Evolutionary conservation across 1,140 invertebrate species (phyloP).

Genomic region (Portunus trituberculatus): DNA sequence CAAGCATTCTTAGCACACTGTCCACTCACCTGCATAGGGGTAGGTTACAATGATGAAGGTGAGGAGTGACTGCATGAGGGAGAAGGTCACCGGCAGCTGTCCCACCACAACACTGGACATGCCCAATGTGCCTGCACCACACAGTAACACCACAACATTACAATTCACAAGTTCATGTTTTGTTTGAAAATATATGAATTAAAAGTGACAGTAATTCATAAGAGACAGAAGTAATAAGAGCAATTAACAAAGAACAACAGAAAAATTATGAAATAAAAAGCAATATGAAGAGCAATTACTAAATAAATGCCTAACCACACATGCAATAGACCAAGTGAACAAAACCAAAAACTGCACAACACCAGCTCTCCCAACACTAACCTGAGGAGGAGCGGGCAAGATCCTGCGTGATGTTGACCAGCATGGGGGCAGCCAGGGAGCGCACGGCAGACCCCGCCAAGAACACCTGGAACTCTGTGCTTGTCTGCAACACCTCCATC

Average conservation of each 20-base stretch:
- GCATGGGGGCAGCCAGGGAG: slow-evolving; percentile 59
- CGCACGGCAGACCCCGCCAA: slow-evolving; percentile 57
- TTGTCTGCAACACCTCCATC: slow-evolving; percentile 54
- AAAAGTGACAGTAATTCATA: neutral
- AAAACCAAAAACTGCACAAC: neutral
- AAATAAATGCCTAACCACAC: no score
- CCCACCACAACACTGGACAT: slow-evolving; percentile 61
- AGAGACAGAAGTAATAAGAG: no score
- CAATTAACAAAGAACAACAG: no score
- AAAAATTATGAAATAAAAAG: no score
- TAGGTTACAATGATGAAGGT: slow-evolving; percentile 68
- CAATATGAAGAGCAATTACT: no score
- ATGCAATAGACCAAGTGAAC: no score
- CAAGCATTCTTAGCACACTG: neutral
- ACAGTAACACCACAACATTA: neutral
- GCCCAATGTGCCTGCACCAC: slow-evolving; percentile 42
- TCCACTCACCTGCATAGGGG: slow-evolving; percentile 64
- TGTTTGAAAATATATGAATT: neutral
- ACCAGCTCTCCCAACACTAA: neutral
- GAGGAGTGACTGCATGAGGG: slow-evolving; percentile 63
- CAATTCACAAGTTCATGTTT: neutral
- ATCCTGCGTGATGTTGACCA: slow-evolving; percentile 65
- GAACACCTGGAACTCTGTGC: slow-evolving; percentile 61
- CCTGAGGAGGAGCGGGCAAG: slow-evolving; percentile 66
- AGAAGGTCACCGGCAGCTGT: slow-evolving; percentile 63